Percentiles rank a stretch among this genome's conserved stretches.
phyloP scores from a whole-genome alignment of 2,797 vertebrate species.

The Macrochelys suwanniensis region DNA sequence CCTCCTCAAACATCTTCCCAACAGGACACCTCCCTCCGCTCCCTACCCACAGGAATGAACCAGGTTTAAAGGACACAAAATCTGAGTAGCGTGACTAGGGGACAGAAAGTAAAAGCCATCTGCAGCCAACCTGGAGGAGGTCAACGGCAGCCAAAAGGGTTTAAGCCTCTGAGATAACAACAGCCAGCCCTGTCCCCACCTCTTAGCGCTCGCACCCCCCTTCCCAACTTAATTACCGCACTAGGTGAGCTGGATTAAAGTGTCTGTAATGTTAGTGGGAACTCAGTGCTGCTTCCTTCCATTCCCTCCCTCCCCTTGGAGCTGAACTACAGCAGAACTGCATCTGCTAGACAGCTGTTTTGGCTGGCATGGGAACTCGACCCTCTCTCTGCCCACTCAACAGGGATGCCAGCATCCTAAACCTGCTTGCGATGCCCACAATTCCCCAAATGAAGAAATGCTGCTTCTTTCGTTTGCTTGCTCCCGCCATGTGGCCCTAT shows the following conservation, averaged over 20 bases:
- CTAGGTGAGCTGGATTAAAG: background rate
- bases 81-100: background rate
- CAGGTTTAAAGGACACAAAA: background rate
- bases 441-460: conserved; percentile 6
- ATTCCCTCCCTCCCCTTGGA: background rate
- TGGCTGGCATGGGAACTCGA: background rate
- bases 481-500: background rate
- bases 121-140: background rate
- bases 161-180: background rate
- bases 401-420: rapidly evolving
- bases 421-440: rapidly evolving
- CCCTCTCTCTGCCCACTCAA: background rate
- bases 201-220: background rate
- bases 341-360: background rate
- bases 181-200: background rate
- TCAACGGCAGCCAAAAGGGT: background rate
- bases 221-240: background rate
- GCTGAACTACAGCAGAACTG: rapidly evolving
- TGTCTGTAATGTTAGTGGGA: rapidly evolving
- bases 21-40: background rate
- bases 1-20: rapidly evolving
- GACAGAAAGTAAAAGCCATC: background rate
- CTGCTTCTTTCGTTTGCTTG: conserved; percentile 28
- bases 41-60: background rate
- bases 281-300: background rate